These are phyloP conservation scores for Tachuris rubrigastra DNA, from an alignment of 2,113 vertebrate species.

Conservation along the genomic window DNA sequence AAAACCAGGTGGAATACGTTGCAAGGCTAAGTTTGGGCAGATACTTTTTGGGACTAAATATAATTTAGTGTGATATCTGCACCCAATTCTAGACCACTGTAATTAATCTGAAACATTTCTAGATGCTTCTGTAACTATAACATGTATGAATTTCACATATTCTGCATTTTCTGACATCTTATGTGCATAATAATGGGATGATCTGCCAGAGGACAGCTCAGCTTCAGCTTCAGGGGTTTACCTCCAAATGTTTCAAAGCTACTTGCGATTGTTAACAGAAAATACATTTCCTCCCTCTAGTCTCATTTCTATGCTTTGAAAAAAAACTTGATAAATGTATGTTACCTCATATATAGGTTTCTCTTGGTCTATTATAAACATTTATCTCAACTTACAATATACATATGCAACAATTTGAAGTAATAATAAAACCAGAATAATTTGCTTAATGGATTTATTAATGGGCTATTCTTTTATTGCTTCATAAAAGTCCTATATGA, in stretches of 20 bases:
- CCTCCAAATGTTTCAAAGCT: background rate
- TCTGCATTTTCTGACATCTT: background rate
- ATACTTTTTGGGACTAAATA: background rate
- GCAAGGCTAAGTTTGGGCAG: background rate
- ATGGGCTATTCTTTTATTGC: background rate
- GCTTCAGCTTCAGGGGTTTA: background rate
- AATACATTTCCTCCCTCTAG: background rate
- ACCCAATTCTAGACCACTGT: background rate
- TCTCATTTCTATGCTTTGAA: background rate
- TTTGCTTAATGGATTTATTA: background rate
- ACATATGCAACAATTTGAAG: background rate
- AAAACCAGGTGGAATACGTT: background rate
- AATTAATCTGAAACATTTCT: background rate
- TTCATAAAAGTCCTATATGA: background rate
- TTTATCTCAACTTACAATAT: background rate
- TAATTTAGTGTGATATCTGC: background rate
- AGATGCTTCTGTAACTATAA: background rate
- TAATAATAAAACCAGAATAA: background rate
- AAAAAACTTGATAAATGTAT: background rate
- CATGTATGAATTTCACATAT: background rate
- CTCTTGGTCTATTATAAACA: background rate
- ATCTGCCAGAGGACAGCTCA: background rate
- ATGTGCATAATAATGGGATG: background rate
- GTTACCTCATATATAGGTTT: rapidly evolving
- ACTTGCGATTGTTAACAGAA: background rate